Evolutionary conservation across 2,113 vertebrate genomes (phyloP), one percentile per base, ranked within the genome.

Genomic region (Burhinus bistriatus): DNA sequence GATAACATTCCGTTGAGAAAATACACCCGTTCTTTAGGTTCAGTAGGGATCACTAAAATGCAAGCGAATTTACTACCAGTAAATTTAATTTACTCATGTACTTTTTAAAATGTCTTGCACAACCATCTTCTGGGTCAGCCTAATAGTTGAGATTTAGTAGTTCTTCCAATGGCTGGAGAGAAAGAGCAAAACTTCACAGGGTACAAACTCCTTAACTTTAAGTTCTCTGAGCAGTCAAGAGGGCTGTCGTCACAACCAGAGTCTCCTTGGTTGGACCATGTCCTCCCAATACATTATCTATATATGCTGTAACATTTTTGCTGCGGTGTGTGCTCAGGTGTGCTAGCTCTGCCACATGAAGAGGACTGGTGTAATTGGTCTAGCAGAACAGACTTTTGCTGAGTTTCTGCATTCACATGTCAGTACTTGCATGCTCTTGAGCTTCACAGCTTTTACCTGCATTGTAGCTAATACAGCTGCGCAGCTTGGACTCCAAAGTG

Each of bases 241-340:
- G 22, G 14, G 4, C 30, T 83, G 10, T 47, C 34, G 30, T 85
- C 13, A 11, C 0, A 5, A 45, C 29, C 4, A 42, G 9, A 9
- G 64, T 86, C 32, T 68, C 15, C 27, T 49, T 87, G 70, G 3
- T 55, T 87, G 36, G 45, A n/a, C 30, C 5, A 1, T 42, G 23
- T 23, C 14, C 7, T 82, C 26, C 34, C 6, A 6, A 11, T 26
- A 23, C 2, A 0, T 52, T 61, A 36, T 55, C 34, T 29, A 30
- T 20, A 5, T 30, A 4, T 0, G 2, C 22, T 36, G 0, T 34
- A 25, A 44, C 6, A 10, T 4, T 68, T 87, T 40, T 71, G 22
- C 25, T 59, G 38, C 2, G 0, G 5, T 51, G 27, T 76, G 32
- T 1, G 0, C 5, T 81, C 0, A 4, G 5, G 17, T 71, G 27